A percentile compares a stretch with the other conserved stretches of the same genome.
Evolutionary conservation across 1,140 invertebrate species (phyloP).

Genomic region (Drosophila miranda): DNA sequence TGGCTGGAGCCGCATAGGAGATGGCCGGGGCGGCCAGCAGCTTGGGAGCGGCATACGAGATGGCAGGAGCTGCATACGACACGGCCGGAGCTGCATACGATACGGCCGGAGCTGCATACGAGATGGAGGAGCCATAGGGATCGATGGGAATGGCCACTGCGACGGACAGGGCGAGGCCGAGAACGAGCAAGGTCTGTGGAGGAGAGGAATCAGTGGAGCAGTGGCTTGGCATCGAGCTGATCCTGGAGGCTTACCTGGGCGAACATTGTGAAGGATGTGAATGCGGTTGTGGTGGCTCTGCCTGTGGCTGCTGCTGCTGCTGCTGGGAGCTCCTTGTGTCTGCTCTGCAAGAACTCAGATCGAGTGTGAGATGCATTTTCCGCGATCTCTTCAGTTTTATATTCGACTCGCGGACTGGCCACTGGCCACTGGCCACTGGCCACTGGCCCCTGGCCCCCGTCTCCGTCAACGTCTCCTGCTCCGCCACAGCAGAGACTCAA

Average conservation of each 20-base stretch:
- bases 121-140: slow-evolving; percentile 55
- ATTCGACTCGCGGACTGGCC: slow-evolving; percentile 32
- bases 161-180: slow-evolving; percentile 61
- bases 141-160: slow-evolving; percentile 59
- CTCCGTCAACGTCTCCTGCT: background rate
- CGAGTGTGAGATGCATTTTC: slow-evolving; percentile 77
- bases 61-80: slow-evolving; percentile 27
- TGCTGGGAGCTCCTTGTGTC: slow-evolving; percentile 39
- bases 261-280: slow-evolving; percentile 52
- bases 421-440: background rate
- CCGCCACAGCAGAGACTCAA: slow-evolving; percentile 2
- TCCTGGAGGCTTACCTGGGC: slow-evolving; percentile 55
- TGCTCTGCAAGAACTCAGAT: slow-evolving; percentile 74
- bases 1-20: slow-evolving; percentile 34
- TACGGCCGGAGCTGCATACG: slow-evolving; percentile 37
- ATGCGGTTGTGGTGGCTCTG: slow-evolving; percentile 18
- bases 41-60: slow-evolving; percentile 61
- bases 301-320: slow-evolving; percentile 1
- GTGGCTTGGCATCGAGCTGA: background rate
- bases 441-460: background rate
- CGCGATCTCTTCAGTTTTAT: slow-evolving; percentile 71
- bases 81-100: slow-evolving; percentile 47
- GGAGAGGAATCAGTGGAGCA: background rate
- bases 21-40: slow-evolving; percentile 55
- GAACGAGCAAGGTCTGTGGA: slow-evolving; percentile 57